Evolutionary conservation across 2,888 invertebrate genomes (phyloP), one percentile per base, ranked within the genome.

Genomic region (Tanaodytes sp.): DNA sequence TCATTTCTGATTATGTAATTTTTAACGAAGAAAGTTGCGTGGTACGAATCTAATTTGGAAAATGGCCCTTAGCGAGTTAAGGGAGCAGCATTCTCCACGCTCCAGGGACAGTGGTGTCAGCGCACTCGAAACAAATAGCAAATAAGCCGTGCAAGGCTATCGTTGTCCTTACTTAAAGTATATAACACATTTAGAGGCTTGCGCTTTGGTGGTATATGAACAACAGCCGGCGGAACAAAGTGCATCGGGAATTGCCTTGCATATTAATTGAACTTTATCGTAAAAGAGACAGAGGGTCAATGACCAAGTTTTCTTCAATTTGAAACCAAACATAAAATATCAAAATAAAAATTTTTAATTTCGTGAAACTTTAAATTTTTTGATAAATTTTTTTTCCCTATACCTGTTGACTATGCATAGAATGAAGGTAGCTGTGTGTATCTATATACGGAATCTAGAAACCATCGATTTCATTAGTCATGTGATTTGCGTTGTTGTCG

Each of bases 251-350:
- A n/a, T n/a, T n/a, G n/a, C n/a, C n/a, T n/a, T n/a, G n/a, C 20
- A 37, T 52, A 52, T 20, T 51, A 68, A 62, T 62, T 63, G 68
- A 68, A 62, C 62, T 52, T 68, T 68, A 57, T 62, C 62, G 46
- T 31, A 27, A 4, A 27, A 51, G n/a, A 15, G 15, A 31, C 37
- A 11, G 36, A 30, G 43, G 4, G 49, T 45, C 57, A 52, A 58
- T 57, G 43, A 58, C 58, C 45, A 57, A 52, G 58, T 36, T 37
- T 63, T 58, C 52, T n/a, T n/a, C n/a, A n/a, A n/a, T n/a, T n/a
- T n/a, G n/a, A n/a, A n/a, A n/a, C n/a, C n/a, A n/a, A n/a, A n/a
- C n/a, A n/a, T n/a, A n/a, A n/a, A n/a, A n/a, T n/a, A n/a, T n/a
- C n/a, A n/a, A n/a, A n/a, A n/a, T n/a, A n/a, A n/a, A n/a, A n/a